Conservation (phyloP, 1,140 invertebrate species). For the Neodiprion lecontei region DNA sequence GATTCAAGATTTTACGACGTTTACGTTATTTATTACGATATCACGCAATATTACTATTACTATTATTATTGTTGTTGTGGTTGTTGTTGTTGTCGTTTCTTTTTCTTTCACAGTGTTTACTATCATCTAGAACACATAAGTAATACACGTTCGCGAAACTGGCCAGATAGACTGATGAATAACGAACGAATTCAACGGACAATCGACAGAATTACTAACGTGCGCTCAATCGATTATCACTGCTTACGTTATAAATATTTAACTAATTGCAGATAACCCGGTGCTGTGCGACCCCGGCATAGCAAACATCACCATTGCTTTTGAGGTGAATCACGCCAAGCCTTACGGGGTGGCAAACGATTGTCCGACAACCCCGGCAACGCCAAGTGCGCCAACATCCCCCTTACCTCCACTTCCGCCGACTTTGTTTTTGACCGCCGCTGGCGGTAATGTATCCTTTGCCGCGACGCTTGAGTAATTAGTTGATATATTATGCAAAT, state of each 20-base stretch:
- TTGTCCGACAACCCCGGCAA: constrained; percentile 50
- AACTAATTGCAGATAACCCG: constrained; percentile 72
- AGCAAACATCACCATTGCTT: constrained; percentile 69
- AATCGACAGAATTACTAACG: constrained; percentile 16
- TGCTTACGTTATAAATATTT: constrained; percentile 22
- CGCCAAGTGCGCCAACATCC: constrained; percentile 27
- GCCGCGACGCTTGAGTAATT: constrained; percentile 56
- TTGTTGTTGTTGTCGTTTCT: no score
- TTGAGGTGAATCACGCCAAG: constrained; percentile 73
- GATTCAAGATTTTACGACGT: constrained; percentile 33
- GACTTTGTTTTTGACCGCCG: constrained; percentile 46
- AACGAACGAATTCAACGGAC: no score
- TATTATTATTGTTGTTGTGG: constrained; percentile 8
- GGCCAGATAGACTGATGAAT: no score
- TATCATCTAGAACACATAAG: no score
- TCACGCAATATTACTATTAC: constrained; percentile 23
- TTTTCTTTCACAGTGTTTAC: no score
- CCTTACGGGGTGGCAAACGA: constrained; percentile 66
- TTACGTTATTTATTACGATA: constrained; percentile 1
- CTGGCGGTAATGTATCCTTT: constrained; percentile 56
- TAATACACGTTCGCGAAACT: no score
- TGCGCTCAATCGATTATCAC: neutral
- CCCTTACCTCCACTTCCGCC: constrained; percentile 44
- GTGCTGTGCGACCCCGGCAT: constrained; percentile 74
- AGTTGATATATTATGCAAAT: neutral